phyloP scores from a whole-genome alignment of 2,888 invertebrate genomes.

The Tubulanus polymorphus region DNA sequence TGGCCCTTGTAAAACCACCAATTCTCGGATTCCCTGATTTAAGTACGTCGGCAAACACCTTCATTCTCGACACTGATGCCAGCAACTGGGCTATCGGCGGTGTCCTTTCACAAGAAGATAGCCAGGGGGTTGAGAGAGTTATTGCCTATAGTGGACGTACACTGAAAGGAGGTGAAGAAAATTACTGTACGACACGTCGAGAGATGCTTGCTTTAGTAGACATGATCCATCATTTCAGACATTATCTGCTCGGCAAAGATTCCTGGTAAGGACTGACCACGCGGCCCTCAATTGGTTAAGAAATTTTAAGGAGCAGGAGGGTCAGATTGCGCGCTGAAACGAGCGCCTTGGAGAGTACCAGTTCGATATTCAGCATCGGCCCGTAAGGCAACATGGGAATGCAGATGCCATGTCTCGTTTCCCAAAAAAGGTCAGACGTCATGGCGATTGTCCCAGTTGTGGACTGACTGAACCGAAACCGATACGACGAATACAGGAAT shows the following conservation, averaged over 20 bases:
- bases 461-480: neutral
- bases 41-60: slow-evolving; percentile 7
- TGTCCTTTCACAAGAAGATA: slow-evolving; percentile 16
- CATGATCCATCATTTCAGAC: slow-evolving; percentile 18
- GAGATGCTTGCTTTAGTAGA: slow-evolving; percentile 24
- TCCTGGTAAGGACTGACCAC: slow-evolving; percentile 23
- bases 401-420: neutral
- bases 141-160: slow-evolving; percentile 8
- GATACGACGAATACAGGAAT: neutral
- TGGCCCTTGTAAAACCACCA: slow-evolving; percentile 18
- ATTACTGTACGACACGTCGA: slow-evolving; percentile 17
- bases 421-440: neutral
- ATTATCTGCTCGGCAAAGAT: slow-evolving; percentile 18
- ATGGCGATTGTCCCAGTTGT: neutral
- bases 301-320: slow-evolving; percentile 10
- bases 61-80: slow-evolving; percentile 22
- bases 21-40: slow-evolving; percentile 20
- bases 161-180: slow-evolving; percentile 13
- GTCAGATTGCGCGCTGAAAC: slow-evolving; percentile 17
- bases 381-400: slow-evolving; percentile 4
- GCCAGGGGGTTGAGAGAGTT: neutral
- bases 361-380: slow-evolving; percentile 13
- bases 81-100: slow-evolving; percentile 18
- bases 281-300: slow-evolving; percentile 14
- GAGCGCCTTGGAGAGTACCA: slow-evolving; percentile 14